phyloP scores from a whole-genome alignment of 1,140 invertebrate genomes.

The Drosophila sturtevanti region DNA sequence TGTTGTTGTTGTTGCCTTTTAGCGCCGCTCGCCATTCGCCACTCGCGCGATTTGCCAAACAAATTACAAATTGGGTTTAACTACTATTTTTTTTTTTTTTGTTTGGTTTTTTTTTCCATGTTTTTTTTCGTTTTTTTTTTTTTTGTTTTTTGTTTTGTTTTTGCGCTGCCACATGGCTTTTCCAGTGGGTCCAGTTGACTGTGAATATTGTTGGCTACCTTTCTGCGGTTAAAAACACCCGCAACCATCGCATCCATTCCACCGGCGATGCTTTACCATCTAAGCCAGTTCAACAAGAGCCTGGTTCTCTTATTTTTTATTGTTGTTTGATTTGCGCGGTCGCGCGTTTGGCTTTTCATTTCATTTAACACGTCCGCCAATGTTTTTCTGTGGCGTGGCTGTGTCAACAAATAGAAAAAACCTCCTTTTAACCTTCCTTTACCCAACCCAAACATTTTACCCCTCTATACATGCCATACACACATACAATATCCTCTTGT shows the following conservation, averaged over 20 bases:
- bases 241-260: too few species aligned
- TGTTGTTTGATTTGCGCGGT: constrained; percentile 80
- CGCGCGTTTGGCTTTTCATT: constrained; percentile 76
- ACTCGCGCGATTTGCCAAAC: constrained; percentile 71
- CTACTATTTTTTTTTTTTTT: constrained; percentile 54
- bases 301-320: constrained; percentile 66
- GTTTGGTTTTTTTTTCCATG: neutral
- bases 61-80: constrained; percentile 78
- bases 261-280: constrained; percentile 4
- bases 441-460: too few species aligned
- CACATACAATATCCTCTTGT: too few species aligned
- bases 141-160: constrained; percentile 19
- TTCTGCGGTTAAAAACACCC: constrained; percentile 37
- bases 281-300: neutral
- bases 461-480: neutral
- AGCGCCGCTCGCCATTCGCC: constrained; percentile 50
- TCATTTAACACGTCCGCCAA: constrained; percentile 74
- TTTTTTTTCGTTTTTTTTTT: neutral
- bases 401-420: constrained; percentile 64
- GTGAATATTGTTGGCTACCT: constrained; percentile 23
- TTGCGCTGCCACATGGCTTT: constrained; percentile 59
- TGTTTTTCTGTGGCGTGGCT: constrained; percentile 64
- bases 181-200: constrained; percentile 21
- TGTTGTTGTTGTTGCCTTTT: constrained; percentile 49
- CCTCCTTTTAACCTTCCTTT: neutral